Evolutionary conservation across 2,888 invertebrate species (phyloP).

Genomic region (Hirtodrosophila duncani): DNA sequence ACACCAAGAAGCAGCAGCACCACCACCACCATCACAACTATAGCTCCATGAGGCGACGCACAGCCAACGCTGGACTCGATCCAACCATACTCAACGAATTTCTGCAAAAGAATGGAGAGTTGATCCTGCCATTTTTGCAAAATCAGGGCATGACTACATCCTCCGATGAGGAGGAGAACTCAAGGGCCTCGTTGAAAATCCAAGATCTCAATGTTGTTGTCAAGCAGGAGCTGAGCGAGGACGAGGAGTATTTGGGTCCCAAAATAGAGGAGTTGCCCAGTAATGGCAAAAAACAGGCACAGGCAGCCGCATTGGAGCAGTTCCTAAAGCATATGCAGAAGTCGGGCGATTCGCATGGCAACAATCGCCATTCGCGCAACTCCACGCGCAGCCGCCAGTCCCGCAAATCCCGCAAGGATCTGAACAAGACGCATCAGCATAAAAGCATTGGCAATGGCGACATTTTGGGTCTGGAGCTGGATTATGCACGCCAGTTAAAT

Average conservation of each 20-base stretch:
- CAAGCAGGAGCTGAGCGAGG: slow-evolving; percentile 70
- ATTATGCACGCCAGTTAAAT: slow-evolving; percentile 48
- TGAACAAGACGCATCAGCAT: slow-evolving; percentile 20
- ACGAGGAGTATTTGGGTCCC: slow-evolving; percentile 58
- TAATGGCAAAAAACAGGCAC: slow-evolving; percentile 58
- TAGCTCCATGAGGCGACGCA: slow-evolving; percentile 67
- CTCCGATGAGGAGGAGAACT: slow-evolving; percentile 77
- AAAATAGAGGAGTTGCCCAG: slow-evolving; percentile 59
- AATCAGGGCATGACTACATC: slow-evolving; percentile 78
- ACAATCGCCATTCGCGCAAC: slow-evolving; percentile 75
- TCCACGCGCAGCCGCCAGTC: slow-evolving; percentile 75
- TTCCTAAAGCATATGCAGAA: slow-evolving; percentile 72
- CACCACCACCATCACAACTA: slow-evolving; percentile 62
- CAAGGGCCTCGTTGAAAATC: slow-evolving; percentile 76
- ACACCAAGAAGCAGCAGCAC: slow-evolving; percentile 71
- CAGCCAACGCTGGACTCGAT: slow-evolving; percentile 74
- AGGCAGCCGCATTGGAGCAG: slow-evolving; percentile 64
- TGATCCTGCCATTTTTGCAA: slow-evolving; percentile 77
- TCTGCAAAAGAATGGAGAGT: slow-evolving; percentile 75
- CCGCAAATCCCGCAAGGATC: slow-evolving; percentile 58
- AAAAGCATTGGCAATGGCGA: slow-evolving; percentile 13
- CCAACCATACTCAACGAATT: slow-evolving; percentile 75
- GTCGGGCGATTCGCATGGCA: slow-evolving; percentile 60
- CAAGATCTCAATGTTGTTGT: slow-evolving; percentile 77
- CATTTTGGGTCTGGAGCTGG: slow-evolving; percentile 45